Percentiles rank a stretch among this genome's conserved stretches.
These are phyloP conservation scores for Miichthys miiuy DNA, from an alignment of 2,797 vertebrate genomes.

Conservation along the genomic window DNA sequence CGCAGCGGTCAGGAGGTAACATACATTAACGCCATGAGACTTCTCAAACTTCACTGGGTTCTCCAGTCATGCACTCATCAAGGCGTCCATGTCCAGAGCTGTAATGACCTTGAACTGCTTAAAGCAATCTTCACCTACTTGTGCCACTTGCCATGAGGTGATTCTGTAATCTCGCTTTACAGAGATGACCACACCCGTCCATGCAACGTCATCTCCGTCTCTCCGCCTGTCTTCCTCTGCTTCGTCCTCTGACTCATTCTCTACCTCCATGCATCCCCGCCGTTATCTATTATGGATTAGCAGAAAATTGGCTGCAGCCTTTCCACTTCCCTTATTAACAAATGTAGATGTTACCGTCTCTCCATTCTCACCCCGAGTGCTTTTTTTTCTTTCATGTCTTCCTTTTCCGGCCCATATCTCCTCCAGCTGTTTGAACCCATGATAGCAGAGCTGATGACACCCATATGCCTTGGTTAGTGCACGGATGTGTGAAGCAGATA, in stretches of 20 bases:
- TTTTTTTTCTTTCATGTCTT: background rate
- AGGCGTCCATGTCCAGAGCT: too few species aligned
- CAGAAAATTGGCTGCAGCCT: conserved; percentile 38
- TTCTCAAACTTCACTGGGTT: too few species aligned
- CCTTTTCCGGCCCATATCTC: conserved; percentile 8
- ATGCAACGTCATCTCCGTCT: background rate
- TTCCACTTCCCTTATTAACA: conserved; percentile 28
- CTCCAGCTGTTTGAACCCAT: conserved; percentile 37
- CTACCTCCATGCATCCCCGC: background rate
- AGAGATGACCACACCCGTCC: background rate
- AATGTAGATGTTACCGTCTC: background rate
- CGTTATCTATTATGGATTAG: conserved; percentile 53
- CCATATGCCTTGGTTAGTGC: conserved; percentile 20
- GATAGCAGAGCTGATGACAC: conserved; percentile 34
- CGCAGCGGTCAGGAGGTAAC: too few species aligned
- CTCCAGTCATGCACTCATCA: too few species aligned
- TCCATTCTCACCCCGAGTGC: background rate
- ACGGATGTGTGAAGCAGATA: conserved; percentile 46
- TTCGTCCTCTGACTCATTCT: background rate
- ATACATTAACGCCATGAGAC: too few species aligned
- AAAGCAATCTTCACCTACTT: too few species aligned
- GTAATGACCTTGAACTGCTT: too few species aligned
- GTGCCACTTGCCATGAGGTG: too few species aligned
- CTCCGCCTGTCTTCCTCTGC: background rate
- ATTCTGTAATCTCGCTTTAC: too few species aligned